A percentile compares a stretch with the other conserved stretches of the same genome.
Conservation (phyloP, 2,888 invertebrate genomes). For the Oligia strigilis region DNA sequence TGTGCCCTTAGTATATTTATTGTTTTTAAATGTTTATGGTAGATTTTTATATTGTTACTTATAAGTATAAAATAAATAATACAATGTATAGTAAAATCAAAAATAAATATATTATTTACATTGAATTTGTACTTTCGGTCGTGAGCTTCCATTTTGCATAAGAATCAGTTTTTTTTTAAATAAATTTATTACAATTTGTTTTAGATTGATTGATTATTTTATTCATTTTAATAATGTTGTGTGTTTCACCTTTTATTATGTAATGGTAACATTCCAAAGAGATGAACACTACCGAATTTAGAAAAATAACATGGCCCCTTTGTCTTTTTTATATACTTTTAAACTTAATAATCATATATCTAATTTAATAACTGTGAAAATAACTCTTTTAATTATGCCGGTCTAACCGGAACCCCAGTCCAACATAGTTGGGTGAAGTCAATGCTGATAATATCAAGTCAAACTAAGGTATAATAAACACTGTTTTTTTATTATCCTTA, state of each 20-base stretch:
- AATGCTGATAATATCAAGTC: not conserved
- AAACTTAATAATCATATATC: not conserved
- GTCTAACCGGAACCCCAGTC: not conserved
- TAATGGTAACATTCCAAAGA: conserved; percentile 35
- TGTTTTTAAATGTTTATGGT: conserved; percentile 17
- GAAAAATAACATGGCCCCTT: not conserved
- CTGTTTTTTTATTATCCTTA: not conserved
- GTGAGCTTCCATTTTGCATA: conserved; percentile 13
- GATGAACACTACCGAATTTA: not conserved
- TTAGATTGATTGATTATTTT: not conserved
- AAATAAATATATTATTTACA: conserved; percentile 13
- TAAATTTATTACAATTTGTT: not conserved
- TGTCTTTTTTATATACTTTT: not conserved
- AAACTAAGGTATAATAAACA: not conserved
- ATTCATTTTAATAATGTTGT: not conserved
- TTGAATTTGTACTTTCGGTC: not conserved
- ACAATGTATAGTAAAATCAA: conserved; percentile 23
- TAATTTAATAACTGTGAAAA: not conserved
- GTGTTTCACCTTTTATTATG: not conserved
- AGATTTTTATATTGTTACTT: conserved; percentile 45
- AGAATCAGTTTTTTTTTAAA: not conserved
- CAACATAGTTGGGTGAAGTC: conserved; percentile 7
- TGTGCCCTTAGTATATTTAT: conserved; percentile 14
- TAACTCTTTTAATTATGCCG: not conserved
- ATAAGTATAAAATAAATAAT: conserved; percentile 28